Conservation (phyloP, 1,140 invertebrate genomes). For the Drosophila subpulchrella region DNA sequence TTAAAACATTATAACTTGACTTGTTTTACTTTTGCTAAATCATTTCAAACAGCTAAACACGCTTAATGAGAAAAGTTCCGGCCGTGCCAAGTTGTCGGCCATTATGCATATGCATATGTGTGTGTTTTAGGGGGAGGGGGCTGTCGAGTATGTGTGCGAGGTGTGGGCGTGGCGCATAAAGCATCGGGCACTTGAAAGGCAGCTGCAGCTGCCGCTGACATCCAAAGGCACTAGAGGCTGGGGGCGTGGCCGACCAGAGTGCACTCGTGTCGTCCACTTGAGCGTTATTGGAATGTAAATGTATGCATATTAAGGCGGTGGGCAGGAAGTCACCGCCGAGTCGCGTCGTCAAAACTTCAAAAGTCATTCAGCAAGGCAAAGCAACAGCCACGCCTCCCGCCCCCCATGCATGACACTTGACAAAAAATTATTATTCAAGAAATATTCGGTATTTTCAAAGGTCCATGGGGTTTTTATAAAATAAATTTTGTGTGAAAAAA, state of each 20-base stretch:
- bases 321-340: conserved; percentile 23
- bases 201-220: conserved; percentile 58
- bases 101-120: conserved; percentile 70
- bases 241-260: conserved; percentile 57
- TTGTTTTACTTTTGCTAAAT: conserved; percentile 82
- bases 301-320: conserved; percentile 72
- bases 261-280: conserved; percentile 76
- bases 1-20: conserved; percentile 83
- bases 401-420: background rate
- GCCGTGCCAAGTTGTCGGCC: conserved; percentile 57
- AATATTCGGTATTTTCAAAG: too few species aligned
- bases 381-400: conserved; percentile 3
- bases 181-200: conserved; percentile 65
- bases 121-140: conserved; percentile 2
- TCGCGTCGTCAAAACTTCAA: conserved; percentile 73
- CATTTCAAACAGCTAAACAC: conserved; percentile 81
- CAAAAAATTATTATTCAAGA: background rate
- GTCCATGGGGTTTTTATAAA: background rate
- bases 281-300: conserved; percentile 83
- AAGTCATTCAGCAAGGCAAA: conserved; percentile 69
- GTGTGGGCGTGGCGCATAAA: conserved; percentile 49
- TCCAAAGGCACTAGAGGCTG: conserved; percentile 61
- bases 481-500: too few species aligned
- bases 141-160: conserved; percentile 10
- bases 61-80: conserved; percentile 80